These are phyloP conservation scores for Calliphora vicina DNA, from an alignment of 1,140 invertebrate species.

Conservation along the genomic window DNA sequence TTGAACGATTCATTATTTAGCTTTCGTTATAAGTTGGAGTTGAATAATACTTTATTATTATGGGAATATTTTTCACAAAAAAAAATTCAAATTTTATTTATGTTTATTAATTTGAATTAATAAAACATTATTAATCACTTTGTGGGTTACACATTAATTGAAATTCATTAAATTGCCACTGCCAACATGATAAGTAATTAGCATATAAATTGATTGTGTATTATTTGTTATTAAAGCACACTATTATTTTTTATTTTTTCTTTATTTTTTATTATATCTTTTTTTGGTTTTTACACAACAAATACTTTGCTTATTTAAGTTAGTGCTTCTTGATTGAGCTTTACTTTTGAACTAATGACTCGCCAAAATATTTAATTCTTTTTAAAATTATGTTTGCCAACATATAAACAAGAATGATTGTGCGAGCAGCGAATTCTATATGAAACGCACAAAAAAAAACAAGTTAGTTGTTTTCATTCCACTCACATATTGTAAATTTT, in stretches of 20 bases:
- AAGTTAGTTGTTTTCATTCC: too few species aligned
- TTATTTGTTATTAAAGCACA: background rate
- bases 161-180: background rate
- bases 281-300: background rate
- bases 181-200: background rate
- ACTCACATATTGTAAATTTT: too few species aligned
- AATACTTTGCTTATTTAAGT: background rate
- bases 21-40: too few species aligned
- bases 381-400: background rate
- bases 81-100: too few species aligned
- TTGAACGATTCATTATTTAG: background rate
- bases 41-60: too few species aligned
- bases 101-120: background rate
- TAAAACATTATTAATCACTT: background rate
- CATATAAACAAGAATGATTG: too few species aligned
- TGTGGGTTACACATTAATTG: background rate
- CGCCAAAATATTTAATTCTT: background rate
- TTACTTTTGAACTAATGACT: background rate
- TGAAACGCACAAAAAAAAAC: too few species aligned
- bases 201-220: background rate
- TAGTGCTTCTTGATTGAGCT: background rate
- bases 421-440: too few species aligned
- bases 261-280: background rate
- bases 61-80: too few species aligned
- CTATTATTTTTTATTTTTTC: background rate